Evolutionary conservation across 1,140 invertebrate species (phyloP).

Genomic region (Antheraea pernyi): DNA sequence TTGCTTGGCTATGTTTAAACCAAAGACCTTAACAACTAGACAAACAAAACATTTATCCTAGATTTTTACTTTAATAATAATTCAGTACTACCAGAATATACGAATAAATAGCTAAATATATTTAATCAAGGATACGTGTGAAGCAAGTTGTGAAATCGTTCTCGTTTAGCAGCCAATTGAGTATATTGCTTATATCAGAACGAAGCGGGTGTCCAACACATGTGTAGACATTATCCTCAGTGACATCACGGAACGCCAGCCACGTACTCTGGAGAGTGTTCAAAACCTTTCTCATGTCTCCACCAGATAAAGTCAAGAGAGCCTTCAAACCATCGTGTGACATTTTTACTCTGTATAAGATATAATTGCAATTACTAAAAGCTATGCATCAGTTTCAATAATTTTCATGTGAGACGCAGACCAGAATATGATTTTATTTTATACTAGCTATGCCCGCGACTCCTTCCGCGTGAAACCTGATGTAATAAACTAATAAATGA

Average conservation of each 20-base stretch:
- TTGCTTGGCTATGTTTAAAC: no score
- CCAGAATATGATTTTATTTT: no score
- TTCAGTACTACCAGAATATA: no score
- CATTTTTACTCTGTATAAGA: constrained; percentile 85
- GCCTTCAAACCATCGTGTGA: constrained; percentile 95
- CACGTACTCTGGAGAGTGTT: constrained; percentile 97
- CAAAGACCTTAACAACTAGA: no score
- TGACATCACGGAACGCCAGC: constrained; percentile 92
- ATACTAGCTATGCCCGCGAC: no score
- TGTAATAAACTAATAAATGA: no score
- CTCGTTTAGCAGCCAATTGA: constrained; percentile 94
- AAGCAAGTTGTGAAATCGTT: constrained; percentile 88
- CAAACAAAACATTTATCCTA: no score
- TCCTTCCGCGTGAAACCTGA: no score
- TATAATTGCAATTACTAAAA: neutral
- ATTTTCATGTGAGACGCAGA: no score
- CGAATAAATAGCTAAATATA: no score
- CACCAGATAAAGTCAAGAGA: constrained; percentile 92
- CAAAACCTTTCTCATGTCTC: constrained; percentile 99
- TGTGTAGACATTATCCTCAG: constrained; percentile 95
- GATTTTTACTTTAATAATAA: no score
- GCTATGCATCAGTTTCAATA: no score
- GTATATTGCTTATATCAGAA: constrained; percentile 93
- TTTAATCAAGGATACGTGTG: constrained; percentile 86
- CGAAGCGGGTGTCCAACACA: constrained; percentile 98